These are phyloP conservation scores for Lerista edwardsae DNA, from an alignment of 2,797 vertebrate species.

Conservation along the genomic window DNA sequence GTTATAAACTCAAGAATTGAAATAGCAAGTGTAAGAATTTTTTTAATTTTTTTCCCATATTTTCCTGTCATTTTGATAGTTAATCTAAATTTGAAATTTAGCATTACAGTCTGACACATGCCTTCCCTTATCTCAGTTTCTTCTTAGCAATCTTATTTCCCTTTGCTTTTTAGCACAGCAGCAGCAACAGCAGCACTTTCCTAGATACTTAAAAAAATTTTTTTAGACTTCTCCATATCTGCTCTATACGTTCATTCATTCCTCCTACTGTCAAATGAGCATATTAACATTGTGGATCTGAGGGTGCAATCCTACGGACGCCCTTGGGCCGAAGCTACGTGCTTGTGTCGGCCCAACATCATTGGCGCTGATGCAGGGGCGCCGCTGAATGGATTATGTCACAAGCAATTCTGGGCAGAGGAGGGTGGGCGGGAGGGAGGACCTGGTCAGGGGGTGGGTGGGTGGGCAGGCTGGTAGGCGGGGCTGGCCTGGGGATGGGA, in stretches of 20 bases:
- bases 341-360: no score
- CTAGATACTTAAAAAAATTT: background rate
- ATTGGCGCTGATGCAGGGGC: no score
- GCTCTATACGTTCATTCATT: background rate
- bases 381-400: no score
- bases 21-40: conserved; percentile 5
- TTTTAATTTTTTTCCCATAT: no score
- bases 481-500: no score
- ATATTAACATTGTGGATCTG: background rate
- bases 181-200: no score
- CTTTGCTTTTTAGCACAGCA: background rate
- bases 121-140: rapidly evolving
- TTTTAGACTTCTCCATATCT: background rate
- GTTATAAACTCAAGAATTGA: conserved; percentile 8
- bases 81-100: conserved; percentile 11
- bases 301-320: no score
- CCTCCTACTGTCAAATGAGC: background rate
- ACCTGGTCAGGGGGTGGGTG: no score
- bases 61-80: conserved; percentile 15
- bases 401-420: no score
- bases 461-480: no score
- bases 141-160: background rate
- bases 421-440: no score
- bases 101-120: background rate
- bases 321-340: no score